Evolutionary conservation across 2,888 invertebrate genomes (phyloP).

Genomic region (Oscheius sp.): DNA sequence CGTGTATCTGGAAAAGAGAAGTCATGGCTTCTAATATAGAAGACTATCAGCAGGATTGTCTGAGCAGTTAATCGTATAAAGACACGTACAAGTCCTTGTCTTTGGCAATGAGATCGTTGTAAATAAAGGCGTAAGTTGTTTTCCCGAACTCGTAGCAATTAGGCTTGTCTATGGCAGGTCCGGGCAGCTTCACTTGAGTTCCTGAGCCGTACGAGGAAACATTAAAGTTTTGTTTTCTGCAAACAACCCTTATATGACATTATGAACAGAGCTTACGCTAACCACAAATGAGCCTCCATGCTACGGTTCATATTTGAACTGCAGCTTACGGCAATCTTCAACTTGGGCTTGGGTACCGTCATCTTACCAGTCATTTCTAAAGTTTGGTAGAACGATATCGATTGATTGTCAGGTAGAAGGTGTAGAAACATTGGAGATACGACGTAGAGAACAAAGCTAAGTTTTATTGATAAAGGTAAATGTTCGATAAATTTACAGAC

Average conservation of each 20-base stretch:
- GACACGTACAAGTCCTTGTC: slow-evolving; percentile 59
- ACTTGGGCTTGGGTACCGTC: slow-evolving; percentile 5
- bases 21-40: no score
- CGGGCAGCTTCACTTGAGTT: slow-evolving; percentile 89
- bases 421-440: neutral
- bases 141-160: slow-evolving; percentile 64
- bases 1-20: slow-evolving; percentile 80
- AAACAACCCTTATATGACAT: slow-evolving; percentile 39
- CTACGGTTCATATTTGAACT: slow-evolving; percentile 99
- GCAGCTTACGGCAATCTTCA: slow-evolving; percentile 89
- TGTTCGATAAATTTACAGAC: neutral
- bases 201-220: slow-evolving; percentile 79
- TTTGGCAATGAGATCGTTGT: slow-evolving; percentile 60
- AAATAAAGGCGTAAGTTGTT: slow-evolving; percentile 63
- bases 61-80: neutral
- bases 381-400: neutral
- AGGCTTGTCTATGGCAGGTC: slow-evolving; percentile 81
- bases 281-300: slow-evolving; percentile 98
- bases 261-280: slow-evolving; percentile 78
- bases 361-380: neutral
- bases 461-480: neutral
- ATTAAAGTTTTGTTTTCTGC: slow-evolving; percentile 92
- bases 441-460: neutral
- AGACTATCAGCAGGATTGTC: no score
- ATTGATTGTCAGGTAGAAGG: neutral